Conservation (phyloP, 2,888 invertebrate genomes). For the Drosophila koepferae region DNA sequence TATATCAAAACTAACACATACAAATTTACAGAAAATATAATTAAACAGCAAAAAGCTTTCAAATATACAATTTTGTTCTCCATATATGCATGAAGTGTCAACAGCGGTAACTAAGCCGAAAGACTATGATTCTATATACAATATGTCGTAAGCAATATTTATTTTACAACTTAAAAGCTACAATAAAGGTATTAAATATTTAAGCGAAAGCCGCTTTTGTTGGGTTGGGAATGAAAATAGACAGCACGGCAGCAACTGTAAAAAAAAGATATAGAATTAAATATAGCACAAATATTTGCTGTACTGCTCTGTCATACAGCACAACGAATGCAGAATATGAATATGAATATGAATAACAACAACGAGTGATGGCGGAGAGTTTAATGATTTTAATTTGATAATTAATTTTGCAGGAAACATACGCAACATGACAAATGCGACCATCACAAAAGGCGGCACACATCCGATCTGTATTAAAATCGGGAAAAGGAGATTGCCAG, state of each 20-base stretch:
- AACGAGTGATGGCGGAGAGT: too few species aligned
- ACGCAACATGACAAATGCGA: conserved; percentile 88
- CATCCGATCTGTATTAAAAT: conserved; percentile 89
- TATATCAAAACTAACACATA: background rate
- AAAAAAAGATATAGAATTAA: background rate
- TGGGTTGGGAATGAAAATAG: conserved; percentile 72
- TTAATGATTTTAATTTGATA: background rate
- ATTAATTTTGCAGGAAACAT: conserved; percentile 61
- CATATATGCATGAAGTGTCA: background rate
- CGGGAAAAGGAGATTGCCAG: conserved; percentile 90
- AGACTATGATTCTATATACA: background rate
- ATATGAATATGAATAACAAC: too few species aligned
- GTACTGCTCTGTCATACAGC: background rate
- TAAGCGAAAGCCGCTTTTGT: conserved; percentile 65
- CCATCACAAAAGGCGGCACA: conserved; percentile 90
- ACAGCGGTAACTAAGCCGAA: background rate
- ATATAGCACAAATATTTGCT: background rate
- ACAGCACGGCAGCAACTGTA: conserved; percentile 71
- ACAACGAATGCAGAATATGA: background rate
- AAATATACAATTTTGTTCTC: background rate
- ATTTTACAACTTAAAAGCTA: conserved; percentile 11
- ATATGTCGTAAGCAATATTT: background rate
- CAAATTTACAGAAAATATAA: background rate
- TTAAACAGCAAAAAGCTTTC: background rate
- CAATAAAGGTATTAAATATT: conserved; percentile 2